A percentile compares a stretch with the other conserved stretches of the same genome.
phyloP scores from a whole-genome alignment of 2,113 vertebrate species.

The Theristicus caerulescens region DNA sequence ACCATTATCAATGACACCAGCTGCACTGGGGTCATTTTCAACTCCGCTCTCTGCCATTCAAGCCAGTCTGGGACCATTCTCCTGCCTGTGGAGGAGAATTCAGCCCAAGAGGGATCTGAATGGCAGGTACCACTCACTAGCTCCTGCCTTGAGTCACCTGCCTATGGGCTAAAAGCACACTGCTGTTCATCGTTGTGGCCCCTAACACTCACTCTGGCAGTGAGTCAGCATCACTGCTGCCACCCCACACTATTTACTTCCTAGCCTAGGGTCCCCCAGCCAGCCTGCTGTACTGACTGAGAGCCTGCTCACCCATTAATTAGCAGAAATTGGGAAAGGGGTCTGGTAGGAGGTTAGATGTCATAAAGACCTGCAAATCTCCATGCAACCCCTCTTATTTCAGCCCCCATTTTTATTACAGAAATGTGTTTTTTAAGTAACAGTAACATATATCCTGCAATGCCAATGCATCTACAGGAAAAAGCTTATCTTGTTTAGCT shows the following conservation, averaged over 20 bases:
- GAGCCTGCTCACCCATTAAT: background rate
- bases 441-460: background rate
- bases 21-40: background rate
- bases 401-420: background rate
- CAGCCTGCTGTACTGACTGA: background rate
- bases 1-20: background rate
- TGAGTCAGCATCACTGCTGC: background rate
- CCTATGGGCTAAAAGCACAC: background rate
- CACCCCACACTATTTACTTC: rapidly evolving
- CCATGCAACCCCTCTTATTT: background rate
- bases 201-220: background rate
- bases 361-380: background rate
- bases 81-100: background rate
- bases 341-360: background rate
- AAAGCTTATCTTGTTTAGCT: background rate
- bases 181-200: background rate
- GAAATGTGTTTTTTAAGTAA: background rate
- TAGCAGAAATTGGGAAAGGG: background rate
- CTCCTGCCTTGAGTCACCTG: background rate
- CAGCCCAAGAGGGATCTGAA: background rate
- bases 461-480: background rate
- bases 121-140: background rate
- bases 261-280: background rate
- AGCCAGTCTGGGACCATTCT: background rate
- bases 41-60: background rate